phyloP scores from a whole-genome alignment of 2,888 invertebrate genomes.

The Icerya purchasi region DNA sequence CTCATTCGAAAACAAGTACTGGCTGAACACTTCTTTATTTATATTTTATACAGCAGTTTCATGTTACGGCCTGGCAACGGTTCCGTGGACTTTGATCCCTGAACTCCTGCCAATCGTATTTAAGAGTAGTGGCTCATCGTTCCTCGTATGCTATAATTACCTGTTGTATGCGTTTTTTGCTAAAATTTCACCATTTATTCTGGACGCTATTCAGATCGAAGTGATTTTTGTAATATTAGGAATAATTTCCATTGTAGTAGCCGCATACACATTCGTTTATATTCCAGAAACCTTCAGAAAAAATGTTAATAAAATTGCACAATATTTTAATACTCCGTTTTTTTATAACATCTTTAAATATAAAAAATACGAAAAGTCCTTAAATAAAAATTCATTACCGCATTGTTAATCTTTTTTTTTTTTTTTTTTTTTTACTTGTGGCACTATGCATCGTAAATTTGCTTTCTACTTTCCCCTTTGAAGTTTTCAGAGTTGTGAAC shows the following conservation, averaged over 20 bases:
- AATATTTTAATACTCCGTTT: constrained; percentile 15
- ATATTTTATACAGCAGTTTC: constrained; percentile 32
- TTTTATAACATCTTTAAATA: too few relatives aligned
- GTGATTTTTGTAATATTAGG: constrained; percentile 30
- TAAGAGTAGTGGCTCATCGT: constrained; percentile 30
- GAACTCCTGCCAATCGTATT: constrained; percentile 32
- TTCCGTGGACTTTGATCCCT: constrained; percentile 36
- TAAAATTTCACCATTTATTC: constrained; percentile 30
- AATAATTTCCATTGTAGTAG: constrained; percentile 27
- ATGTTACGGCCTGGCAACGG: constrained; percentile 32
- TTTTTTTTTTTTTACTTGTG: too few relatives aligned
- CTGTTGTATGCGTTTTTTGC: constrained; percentile 32
- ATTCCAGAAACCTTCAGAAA: constrained; percentile 36
- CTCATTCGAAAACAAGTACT: constrained; percentile 17
- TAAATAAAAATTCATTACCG: too few relatives aligned
- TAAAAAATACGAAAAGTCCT: too few relatives aligned
- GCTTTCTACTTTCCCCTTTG: too few relatives aligned
- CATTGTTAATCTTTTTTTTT: too few relatives aligned
- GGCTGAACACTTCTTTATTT: constrained; percentile 28
- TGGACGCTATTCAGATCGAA: constrained; percentile 26
- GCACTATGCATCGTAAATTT: too few relatives aligned
- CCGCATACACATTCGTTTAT: constrained; percentile 29
- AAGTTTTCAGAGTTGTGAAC: too few relatives aligned
- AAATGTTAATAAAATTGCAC: constrained; percentile 32
- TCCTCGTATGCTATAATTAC: constrained; percentile 32